Evolutionary conservation across 2,797 vertebrate species (phyloP), one percentile per base, ranked within the genome.

Genomic region (Pangasius mekongensis): DNA sequence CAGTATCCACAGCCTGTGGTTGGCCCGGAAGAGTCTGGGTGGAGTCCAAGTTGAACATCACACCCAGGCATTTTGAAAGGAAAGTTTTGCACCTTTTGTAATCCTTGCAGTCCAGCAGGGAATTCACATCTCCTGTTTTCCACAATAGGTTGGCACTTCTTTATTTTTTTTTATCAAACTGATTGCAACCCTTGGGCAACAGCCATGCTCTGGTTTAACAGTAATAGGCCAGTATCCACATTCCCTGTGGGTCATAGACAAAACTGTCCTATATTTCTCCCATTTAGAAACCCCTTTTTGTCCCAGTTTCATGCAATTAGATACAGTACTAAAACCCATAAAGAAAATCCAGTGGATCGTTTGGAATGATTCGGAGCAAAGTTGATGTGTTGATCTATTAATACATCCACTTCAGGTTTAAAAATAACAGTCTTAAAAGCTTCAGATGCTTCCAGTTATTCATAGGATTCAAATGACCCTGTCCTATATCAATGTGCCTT

Each of bases 51-150:
- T 82, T 24, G 74, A 73, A 60, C 86, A 88, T 91, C 86, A 86
- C 74, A 73, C 66, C 36, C 89, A 89, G 67, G 43, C 90, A 92
- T 92, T 89, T 90, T 89, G 62, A 89, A 85, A 83, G 60, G 86
- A 87, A 64, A 77, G 66, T 84, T 87, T 78, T 87, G 62, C 83
- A 86, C 86, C 69, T 86, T 87, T 83, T 66, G 54, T 88, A 87
- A 86, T 89, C 88, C 85, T 88, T 66, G 52, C 86, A 87, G 88
- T 91, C 90, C 69, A 90, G 81, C 74, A 43, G 39, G 85, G 66
- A 87, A 83, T 85, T 87, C 49, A 67, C 73, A 58, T 81, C 69
- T 91, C 66, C 39, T 47, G 36, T 33, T 83, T 83, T 58, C 27
- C 62, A 81, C 81, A 56, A 80, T 33, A 14, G 13, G 64, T 84